Percentiles rank a stretch among this genome's conserved stretches.
phyloP scores from a whole-genome alignment of 2,888 invertebrate genomes.

The Andrena haemorrhoa region DNA sequence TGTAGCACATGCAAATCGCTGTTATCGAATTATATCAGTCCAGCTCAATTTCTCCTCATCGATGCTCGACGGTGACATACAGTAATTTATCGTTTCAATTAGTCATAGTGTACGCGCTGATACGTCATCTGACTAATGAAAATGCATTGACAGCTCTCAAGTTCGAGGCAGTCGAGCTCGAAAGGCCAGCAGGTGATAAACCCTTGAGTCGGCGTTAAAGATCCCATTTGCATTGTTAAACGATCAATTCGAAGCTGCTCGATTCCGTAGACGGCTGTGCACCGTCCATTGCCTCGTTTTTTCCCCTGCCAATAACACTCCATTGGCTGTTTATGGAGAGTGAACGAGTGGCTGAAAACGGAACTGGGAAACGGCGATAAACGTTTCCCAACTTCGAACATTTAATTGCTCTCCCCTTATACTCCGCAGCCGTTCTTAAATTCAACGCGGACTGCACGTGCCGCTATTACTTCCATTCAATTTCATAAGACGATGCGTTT shows the following conservation, averaged over 20 bases:
- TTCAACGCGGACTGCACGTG: constrained; percentile 12
- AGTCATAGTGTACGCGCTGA: background rate
- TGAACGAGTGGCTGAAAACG: constrained; percentile 40
- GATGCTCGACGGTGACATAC: too few species aligned
- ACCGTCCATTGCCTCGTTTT: constrained; percentile 20
- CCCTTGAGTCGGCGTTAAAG: constrained; percentile 11
- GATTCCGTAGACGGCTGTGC: constrained; percentile 18
- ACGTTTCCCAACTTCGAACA: constrained; percentile 34
- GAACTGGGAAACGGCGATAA: constrained; percentile 34
- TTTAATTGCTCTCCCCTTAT: constrained; percentile 44
- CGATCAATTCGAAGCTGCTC: constrained; percentile 52
- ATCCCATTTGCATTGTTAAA: constrained; percentile 56
- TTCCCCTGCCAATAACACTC: constrained; percentile 49
- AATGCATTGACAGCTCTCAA: background rate
- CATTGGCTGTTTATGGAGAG: constrained; percentile 58
- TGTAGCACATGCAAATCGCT: too few species aligned
- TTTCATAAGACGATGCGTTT: constrained; percentile 27
- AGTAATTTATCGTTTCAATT: too few species aligned
- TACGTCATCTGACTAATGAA: constrained; percentile 1
- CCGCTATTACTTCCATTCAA: constrained; percentile 31
- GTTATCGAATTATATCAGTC: too few species aligned
- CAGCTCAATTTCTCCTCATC: constrained; percentile 14
- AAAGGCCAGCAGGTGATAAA: constrained; percentile 29
- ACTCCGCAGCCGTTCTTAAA: constrained; percentile 22
- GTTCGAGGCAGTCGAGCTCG: constrained; percentile 8